A percentile compares a stretch with the other conserved stretches of the same genome.
phyloP scores from a whole-genome alignment of 2,113 vertebrate species.

The Craseonycteris thonglongyai region DNA sequence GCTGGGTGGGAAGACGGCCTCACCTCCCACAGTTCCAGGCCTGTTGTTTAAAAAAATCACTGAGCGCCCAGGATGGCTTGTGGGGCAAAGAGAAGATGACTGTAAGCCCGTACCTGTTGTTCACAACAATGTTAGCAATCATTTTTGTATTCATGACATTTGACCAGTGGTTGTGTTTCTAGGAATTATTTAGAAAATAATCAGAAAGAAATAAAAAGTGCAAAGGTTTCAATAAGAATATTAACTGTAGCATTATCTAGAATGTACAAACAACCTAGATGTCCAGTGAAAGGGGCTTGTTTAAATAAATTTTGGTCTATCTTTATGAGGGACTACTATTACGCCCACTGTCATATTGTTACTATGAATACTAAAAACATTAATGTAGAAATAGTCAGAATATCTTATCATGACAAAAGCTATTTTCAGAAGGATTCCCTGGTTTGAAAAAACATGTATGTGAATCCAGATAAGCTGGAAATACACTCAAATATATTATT shows the following conservation, averaged over 20 bases:
- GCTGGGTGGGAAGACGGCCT: not conserved
- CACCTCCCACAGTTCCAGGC: not conserved
- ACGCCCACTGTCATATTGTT: not conserved
- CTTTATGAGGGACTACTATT: not conserved
- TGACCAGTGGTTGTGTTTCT: not conserved
- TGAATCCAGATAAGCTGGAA: not conserved
- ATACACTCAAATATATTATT: not conserved
- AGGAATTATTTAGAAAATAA: not conserved
- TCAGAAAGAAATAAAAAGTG: not conserved
- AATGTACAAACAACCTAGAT: not conserved
- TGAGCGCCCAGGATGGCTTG: not conserved
- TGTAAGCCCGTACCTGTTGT: too few species aligned
- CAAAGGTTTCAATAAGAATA: not conserved
- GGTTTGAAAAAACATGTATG: not conserved
- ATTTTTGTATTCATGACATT: not conserved
- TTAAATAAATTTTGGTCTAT: not conserved
- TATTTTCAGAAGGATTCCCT: constrained; percentile 11
- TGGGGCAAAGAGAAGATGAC: not conserved
- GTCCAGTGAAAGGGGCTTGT: not conserved
- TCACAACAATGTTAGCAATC: not conserved
- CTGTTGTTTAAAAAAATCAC: not conserved
- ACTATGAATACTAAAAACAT: not conserved
- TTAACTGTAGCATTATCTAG: not conserved
- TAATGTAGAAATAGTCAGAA: not conserved
- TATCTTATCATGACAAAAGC: not conserved